A percentile compares a stretch with the other conserved stretches of the same genome.
These are phyloP conservation scores for Balearica regulorum DNA, from an alignment of 2,797 vertebrate species.

Conservation along the genomic window DNA sequence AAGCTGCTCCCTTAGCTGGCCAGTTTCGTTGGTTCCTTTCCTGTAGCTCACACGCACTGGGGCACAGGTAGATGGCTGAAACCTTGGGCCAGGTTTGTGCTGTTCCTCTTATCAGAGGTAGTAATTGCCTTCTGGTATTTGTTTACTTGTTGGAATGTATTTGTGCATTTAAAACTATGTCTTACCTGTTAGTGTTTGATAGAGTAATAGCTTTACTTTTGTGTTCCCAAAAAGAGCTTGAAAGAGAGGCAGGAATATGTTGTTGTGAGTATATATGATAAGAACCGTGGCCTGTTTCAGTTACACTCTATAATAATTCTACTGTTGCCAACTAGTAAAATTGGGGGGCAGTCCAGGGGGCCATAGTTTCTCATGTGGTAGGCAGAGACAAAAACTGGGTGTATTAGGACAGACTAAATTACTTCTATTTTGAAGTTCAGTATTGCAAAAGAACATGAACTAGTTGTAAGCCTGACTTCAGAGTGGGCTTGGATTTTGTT, in stretches of 20 bases:
- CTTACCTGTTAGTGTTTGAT: not conserved
- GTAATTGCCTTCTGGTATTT: not conserved
- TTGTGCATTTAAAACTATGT: not conserved
- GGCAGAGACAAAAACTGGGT: not conserved
- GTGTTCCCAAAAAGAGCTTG: not conserved
- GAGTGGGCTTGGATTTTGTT: not conserved
- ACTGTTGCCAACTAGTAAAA: not conserved
- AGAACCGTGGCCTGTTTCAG: not conserved
- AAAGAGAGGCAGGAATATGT: not conserved
- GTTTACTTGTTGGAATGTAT: not conserved
- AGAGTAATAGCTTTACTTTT: not conserved
- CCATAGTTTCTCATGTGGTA: not conserved
- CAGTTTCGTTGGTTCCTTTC: not conserved
- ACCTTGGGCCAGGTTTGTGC: not conserved
- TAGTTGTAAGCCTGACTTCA: not conserved
- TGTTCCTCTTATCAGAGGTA: not conserved
- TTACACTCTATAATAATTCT: not conserved
- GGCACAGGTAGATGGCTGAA: not conserved
- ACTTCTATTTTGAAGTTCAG: not conserved
- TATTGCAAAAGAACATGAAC: not conserved
- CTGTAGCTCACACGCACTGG: not conserved
- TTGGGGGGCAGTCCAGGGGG: not conserved
- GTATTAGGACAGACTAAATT: not conserved
- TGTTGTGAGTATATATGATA: not conserved
- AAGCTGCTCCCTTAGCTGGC: not conserved